Evolutionary conservation across 2,888 invertebrate genomes (phyloP).

Genomic region (Melieria picta): DNA sequence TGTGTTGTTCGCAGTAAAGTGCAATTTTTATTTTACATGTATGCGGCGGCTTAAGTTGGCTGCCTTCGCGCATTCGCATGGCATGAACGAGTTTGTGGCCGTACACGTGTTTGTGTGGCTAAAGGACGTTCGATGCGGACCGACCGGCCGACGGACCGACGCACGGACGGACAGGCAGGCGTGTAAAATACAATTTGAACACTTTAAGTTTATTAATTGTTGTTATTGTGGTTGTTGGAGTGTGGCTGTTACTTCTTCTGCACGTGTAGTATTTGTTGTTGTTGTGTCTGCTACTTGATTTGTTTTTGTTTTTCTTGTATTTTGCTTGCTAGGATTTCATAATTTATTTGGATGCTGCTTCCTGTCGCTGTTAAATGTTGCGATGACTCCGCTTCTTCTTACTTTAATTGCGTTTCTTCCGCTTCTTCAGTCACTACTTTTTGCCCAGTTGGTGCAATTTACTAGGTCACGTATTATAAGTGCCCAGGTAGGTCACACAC

Average conservation of each 20-base stretch:
- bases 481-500: no score
- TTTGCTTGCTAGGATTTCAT: neutral
- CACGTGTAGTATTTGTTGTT: neutral
- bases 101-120: conserved; percentile 25
- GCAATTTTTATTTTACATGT: conserved; percentile 27
- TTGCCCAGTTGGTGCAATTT: no score
- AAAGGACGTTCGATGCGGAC: conserved; percentile 2
- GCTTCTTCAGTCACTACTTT: no score
- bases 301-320: neutral
- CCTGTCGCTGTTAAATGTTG: no score
- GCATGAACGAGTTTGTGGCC: neutral
- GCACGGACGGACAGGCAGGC: neutral
- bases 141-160: conserved; percentile 8
- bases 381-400: no score
- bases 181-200: conserved; percentile 49
- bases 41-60: conserved; percentile 18
- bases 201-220: conserved; percentile 58
- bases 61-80: conserved; percentile 11
- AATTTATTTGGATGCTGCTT: neutral
- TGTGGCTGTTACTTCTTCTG: conserved; percentile 17
- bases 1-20: conserved; percentile 34
- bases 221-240: conserved; percentile 27
- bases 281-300: no score
- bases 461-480: no score
- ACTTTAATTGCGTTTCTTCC: no score